A percentile compares a stretch with the other conserved stretches of the same genome.
These are phyloP conservation scores for Phymanthus crucifer DNA, from an alignment of 92 coral and sea anemone genomes.

Conservation along the genomic window DNA sequence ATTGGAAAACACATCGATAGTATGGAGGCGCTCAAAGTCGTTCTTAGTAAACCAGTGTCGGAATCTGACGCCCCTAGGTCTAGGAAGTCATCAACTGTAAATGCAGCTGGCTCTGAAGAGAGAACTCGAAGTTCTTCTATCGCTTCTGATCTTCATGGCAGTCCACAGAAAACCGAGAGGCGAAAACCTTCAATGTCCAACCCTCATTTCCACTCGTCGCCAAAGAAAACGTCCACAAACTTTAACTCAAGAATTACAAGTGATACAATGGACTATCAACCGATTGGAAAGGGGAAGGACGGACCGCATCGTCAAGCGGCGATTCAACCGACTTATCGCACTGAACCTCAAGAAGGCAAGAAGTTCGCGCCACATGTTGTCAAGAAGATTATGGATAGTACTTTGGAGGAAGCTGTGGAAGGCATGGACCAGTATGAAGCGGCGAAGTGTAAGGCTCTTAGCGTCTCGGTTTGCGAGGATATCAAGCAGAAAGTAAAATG, in stretches of 20 bases:
- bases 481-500: constrained; percentile 95
- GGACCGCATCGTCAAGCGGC: constrained; percentile 14
- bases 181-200: constrained; percentile 64
- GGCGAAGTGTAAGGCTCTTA: constrained; percentile 79
- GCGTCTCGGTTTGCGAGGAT: constrained; percentile 81
- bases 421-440: constrained; percentile 74
- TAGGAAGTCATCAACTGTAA: constrained; percentile 12
- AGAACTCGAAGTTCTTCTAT: constrained; percentile 60
- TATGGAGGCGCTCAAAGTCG: constrained; percentile 36
- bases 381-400: constrained; percentile 74
- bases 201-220: constrained; percentile 61
- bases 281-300: constrained; percentile 11
- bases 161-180: constrained; percentile 58
- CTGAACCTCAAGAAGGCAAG: constrained; percentile 70
- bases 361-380: constrained; percentile 79
- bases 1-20: background rate
- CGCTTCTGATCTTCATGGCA: constrained; percentile 36
- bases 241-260: constrained; percentile 23
- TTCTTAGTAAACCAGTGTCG: constrained; percentile 21
- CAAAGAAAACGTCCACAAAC: constrained; percentile 55
- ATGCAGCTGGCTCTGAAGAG: constrained; percentile 3
- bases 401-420: constrained; percentile 83
- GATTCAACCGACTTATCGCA: constrained; percentile 72
- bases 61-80: constrained; percentile 23
- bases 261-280: constrained; percentile 19